A percentile compares a stretch with the other conserved stretches of the same genome.
Evolutionary conservation across 2,888 invertebrate genomes (phyloP).

Genomic region (Agriopis aurantiaria): DNA sequence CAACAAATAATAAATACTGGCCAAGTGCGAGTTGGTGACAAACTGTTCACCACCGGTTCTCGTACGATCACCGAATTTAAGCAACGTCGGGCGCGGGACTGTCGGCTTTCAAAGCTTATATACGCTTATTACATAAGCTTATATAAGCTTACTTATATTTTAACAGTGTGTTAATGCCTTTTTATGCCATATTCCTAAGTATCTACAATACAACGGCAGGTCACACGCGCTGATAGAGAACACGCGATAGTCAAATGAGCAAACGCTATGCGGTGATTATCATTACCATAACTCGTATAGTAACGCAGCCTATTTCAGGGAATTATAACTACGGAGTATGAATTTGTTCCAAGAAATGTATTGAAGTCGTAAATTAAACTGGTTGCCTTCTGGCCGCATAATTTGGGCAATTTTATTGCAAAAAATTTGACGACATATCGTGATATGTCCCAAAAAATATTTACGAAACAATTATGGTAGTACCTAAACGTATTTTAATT

Average conservation of each 20-base stretch:
- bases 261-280: constrained; percentile 43
- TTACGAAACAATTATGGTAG: too few relatives aligned
- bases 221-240: constrained; percentile 65
- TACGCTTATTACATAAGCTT: too few relatives aligned
- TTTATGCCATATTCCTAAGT: background rate
- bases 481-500: too few relatives aligned
- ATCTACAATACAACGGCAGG: constrained; percentile 40
- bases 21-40: too few relatives aligned
- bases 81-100: too few relatives aligned
- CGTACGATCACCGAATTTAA: too few relatives aligned
- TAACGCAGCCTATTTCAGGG: constrained; percentile 34
- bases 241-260: constrained; percentile 62
- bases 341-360: constrained; percentile 25
- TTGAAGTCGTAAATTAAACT: constrained; percentile 17
- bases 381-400: background rate
- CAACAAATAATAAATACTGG: too few relatives aligned
- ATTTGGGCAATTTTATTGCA: background rate
- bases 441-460: too few relatives aligned
- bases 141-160: too few relatives aligned
- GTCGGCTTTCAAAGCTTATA: too few relatives aligned
- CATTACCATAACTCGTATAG: constrained; percentile 39
- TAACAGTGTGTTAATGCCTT: too few relatives aligned
- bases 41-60: too few relatives aligned
- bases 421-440: background rate
- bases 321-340: constrained; percentile 24